phyloP scores from a whole-genome alignment of 2,888 invertebrate genomes.

The Portevinia maculata region DNA sequence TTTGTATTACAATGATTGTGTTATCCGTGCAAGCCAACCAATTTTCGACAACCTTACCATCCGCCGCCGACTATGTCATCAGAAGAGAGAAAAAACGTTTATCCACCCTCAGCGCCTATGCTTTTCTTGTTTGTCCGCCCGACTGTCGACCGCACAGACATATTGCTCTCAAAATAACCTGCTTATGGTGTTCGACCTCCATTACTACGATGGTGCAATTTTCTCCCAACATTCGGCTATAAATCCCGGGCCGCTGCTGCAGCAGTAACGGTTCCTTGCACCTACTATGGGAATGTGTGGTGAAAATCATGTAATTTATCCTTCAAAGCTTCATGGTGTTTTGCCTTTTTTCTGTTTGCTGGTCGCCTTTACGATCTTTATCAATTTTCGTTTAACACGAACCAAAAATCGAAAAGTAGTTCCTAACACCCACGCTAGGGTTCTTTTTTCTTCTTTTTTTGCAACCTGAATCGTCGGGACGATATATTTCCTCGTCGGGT shows the following conservation, averaged over 20 bases:
- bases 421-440: constrained; percentile 13
- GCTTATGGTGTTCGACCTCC: constrained; percentile 1
- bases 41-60: not conserved
- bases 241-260: constrained; percentile 34
- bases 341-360: constrained; percentile 16
- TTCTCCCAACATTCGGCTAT: constrained; percentile 37
- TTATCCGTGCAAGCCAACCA: not conserved
- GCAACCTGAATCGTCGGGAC: not conserved
- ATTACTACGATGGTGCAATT: constrained; percentile 33
- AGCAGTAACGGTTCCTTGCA: not conserved
- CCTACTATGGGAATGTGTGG: constrained; percentile 17
- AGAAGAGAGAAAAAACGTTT: not conserved
- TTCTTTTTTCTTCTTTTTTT: not conserved
- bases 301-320: constrained; percentile 51
- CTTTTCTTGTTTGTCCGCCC: not conserved
- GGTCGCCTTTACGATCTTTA: constrained; percentile 35
- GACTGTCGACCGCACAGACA: not conserved
- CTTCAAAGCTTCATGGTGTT: constrained; percentile 32
- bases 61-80: constrained; percentile 4
- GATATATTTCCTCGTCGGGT: constrained; percentile 8
- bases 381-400: constrained; percentile 59
- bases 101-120: not conserved
- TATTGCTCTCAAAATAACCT: constrained; percentile 1
- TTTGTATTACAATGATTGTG: constrained; percentile 1
- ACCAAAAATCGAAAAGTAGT: constrained; percentile 50